Evolutionary conservation across 2,888 invertebrate species (phyloP), one percentile per base, ranked within the genome.

Genomic region (Belgica antarctica): DNA sequence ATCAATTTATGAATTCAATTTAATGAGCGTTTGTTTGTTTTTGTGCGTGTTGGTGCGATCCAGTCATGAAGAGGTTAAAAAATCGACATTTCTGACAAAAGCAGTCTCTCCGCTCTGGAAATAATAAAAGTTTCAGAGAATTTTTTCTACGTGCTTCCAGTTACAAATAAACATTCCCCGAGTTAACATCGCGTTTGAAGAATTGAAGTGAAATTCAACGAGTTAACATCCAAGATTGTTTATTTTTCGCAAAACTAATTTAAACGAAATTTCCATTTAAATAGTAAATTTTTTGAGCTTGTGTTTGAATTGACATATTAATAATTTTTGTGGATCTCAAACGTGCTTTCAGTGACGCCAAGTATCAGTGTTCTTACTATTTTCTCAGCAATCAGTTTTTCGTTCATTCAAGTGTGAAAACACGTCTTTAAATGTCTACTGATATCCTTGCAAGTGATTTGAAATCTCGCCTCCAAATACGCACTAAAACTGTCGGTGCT

Each of bases 361-460:
- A 59, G 27, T 15, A 25, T 24, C 27, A 19, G 27, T 27, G 52
- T 24, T 15, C 24, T 52, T 52, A 24, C 52, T 52, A 52, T 22
- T 52, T 59, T 59, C 25, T 25, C 24, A 59, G 59, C 59, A 62
- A 70, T 63, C 31, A 41, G 41, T 59, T 24, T n/a, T n/a, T n/a
- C n/a, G 10, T 25, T 59, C 5, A 59, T 5, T 59, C 10, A 15
- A 27, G 25, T 59, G 10, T n/a, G 46, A 12, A 24, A 24, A 25
- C 25, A 62, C 28, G 47, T 24, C 63, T 12, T 63, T 70, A 75
- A 75, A 89, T 89, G 88, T 88, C 90, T 73, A 85, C 88, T 73
- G 90, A 90, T 81, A 86, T 90, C 75, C 80, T 92, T 76, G 89
- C 89, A 82, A 89, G 89, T 75, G 87, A 91, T 78, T 85, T 92